Evolutionary conservation across 1,140 invertebrate genomes (phyloP).

Genomic region (Drosophila triauraria): DNA sequence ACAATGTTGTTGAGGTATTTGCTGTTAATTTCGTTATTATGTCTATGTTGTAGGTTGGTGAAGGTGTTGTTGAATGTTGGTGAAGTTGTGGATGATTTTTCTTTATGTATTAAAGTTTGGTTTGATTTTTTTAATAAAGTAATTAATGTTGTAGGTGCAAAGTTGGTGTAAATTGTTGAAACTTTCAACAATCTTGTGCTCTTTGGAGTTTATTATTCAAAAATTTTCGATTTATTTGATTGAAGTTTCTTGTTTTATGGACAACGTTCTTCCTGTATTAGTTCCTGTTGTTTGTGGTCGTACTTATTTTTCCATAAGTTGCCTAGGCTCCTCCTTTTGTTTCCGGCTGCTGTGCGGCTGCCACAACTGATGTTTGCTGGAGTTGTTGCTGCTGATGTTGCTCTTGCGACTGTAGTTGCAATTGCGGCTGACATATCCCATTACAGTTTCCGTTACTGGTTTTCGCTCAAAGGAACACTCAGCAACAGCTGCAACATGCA

Average conservation of each 20-base stretch:
- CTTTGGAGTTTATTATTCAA: not conserved
- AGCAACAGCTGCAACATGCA: constrained; percentile 16
- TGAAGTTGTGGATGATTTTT: not conserved
- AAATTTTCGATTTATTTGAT: not conserved
- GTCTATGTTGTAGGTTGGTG: not conserved
- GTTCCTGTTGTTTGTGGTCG: constrained; percentile 17
- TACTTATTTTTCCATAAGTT: constrained; percentile 4
- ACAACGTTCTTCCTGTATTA: constrained; percentile 2
- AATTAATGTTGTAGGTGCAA: not conserved
- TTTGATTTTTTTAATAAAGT: not conserved
- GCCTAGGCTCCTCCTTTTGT: constrained; percentile 21
- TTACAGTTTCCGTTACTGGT: constrained; percentile 54
- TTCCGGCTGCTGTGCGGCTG: constrained; percentile 20
- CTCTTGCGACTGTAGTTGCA: constrained; percentile 22
- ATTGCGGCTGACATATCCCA: constrained; percentile 51
- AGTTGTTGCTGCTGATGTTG: not conserved
- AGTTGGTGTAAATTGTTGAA: not conserved
- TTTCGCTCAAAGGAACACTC: constrained; percentile 23
- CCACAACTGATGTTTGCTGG: constrained; percentile 9
- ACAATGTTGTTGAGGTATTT: not conserved
- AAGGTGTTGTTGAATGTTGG: not conserved
- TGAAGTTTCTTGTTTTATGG: not conserved
- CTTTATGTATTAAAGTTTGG: not conserved
- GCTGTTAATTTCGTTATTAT: too few species aligned
- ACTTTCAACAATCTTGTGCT: not conserved